Evolutionary conservation across 2,888 invertebrate species (phyloP).

Genomic region (Geotrupes spiniger): DNA sequence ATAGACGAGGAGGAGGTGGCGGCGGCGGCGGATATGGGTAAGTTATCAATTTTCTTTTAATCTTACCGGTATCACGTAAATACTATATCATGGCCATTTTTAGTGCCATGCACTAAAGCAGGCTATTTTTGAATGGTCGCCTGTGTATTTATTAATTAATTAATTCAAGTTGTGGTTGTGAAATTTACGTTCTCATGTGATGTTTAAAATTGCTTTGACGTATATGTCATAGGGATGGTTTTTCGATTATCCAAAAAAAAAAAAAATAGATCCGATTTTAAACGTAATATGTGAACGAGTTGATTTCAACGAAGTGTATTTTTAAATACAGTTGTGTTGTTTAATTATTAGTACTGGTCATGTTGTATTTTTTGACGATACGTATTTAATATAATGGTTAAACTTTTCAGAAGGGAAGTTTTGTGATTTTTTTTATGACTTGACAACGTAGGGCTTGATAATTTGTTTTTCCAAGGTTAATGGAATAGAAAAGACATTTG

Average conservation of each 20-base stretch:
- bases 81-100: constrained; percentile 2
- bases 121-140: too few species aligned
- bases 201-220: background rate
- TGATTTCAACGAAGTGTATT: background rate
- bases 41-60: constrained; percentile 40
- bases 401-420: constrained; percentile 32
- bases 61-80: background rate
- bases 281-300: background rate
- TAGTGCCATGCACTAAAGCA: background rate
- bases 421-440: constrained; percentile 18
- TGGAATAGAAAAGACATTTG: background rate
- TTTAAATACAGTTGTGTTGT: background rate
- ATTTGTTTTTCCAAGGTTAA: background rate
- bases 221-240: background rate
- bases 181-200: constrained; percentile 3
- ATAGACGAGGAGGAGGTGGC: constrained; percentile 56
- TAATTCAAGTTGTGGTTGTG: background rate
- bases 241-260: too few species aligned
- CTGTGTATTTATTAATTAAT: too few species aligned
- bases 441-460: constrained; percentile 2
- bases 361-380: background rate
- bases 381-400: constrained; percentile 26
- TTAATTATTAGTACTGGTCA: background rate
- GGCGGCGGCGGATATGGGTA: constrained; percentile 60
- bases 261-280: background rate